phyloP scores from a whole-genome alignment of 1,140 invertebrate species.

The Drosophila ogumai region DNA sequence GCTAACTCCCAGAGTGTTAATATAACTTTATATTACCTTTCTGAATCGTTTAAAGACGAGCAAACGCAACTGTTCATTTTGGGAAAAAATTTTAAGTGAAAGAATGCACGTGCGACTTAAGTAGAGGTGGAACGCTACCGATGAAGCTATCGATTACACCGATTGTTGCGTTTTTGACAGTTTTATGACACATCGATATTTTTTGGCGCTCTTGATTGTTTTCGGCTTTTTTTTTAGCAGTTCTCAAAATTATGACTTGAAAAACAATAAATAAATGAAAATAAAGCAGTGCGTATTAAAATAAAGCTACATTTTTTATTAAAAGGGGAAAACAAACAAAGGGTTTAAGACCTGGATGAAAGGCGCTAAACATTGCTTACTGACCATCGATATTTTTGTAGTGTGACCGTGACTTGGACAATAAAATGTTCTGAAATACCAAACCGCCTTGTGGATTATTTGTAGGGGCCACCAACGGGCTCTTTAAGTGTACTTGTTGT shows the following conservation, averaged over 20 bases:
- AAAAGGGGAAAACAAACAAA: too few species aligned
- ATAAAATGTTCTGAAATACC: not conserved
- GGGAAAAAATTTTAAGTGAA: conserved; percentile 14
- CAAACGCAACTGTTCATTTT: conserved; percentile 14
- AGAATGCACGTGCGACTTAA: conserved; percentile 15
- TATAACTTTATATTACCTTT: conserved; percentile 11
- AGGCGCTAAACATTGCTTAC: not conserved
- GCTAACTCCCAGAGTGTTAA: conserved; percentile 78
- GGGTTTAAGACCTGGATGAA: too few species aligned
- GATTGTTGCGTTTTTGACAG: not conserved
- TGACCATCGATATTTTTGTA: not conserved
- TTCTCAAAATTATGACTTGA: not conserved
- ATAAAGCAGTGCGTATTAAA: too few species aligned
- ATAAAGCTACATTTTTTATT: too few species aligned
- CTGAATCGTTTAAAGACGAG: not conserved
- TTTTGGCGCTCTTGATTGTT: too few species aligned
- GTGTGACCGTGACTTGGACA: not conserved
- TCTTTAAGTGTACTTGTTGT: conserved; percentile 19
- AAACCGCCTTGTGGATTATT: not conserved
- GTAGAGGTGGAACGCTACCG: not conserved
- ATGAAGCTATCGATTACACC: not conserved
- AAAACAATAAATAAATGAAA: not conserved
- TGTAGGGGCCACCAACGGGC: not conserved
- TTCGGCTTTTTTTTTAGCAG: not conserved
- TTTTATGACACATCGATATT: not conserved